Base-by-base conservation (phyloP, 2,113 vertebrate species). In the Tautogolabrus adspersus region DNA sequence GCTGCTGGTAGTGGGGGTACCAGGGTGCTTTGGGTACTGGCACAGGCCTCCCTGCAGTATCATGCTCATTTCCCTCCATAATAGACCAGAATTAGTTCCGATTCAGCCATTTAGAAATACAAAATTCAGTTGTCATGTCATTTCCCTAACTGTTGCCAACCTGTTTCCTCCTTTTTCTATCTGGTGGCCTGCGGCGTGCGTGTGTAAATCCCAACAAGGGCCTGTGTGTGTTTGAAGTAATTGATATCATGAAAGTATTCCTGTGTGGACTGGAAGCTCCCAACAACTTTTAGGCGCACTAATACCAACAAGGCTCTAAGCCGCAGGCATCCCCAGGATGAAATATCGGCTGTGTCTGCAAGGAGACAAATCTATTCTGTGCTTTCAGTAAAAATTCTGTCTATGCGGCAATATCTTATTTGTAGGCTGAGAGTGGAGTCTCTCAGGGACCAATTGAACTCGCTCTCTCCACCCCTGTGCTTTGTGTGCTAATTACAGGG, bases 401-500 rank as follows among this genome's bases (percentile, higher is more conserved):
- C 91, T 87, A 92, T 91, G 88, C 72, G 79, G 93, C 93, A 89
- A 88, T 91, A 93, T 93, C 91, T 91, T 92, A 92, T 92, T 90
- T 91, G 89, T 69, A 88, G 89, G 82, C 85, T 77, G 86, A 90
- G 83, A 72, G 85, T 68, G 12, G 72, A 83, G 90, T 91, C 91
- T 93, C 93, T 76, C 79, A 84, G 93, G 93, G 91, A 93, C 93
- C 91, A 93, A 93, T 93, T 92, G 92, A 86, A 87, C 70, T 10
- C 47, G 80, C 77, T 67, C 84, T 66, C 67, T 86, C 86, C 81
- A 85, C 89, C 79, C 82, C 70, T 87, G 74, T 81, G 88, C 90
- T 91, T 91, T 93, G 91, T 93, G 91, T 93, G 90, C 91, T 92
- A 93, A 93, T 93, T 93, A 92, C 89, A 80, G 55, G 90, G 89